Base-by-base conservation (phyloP, 2,797 vertebrate genomes). In the Cygnus olor region DNA sequence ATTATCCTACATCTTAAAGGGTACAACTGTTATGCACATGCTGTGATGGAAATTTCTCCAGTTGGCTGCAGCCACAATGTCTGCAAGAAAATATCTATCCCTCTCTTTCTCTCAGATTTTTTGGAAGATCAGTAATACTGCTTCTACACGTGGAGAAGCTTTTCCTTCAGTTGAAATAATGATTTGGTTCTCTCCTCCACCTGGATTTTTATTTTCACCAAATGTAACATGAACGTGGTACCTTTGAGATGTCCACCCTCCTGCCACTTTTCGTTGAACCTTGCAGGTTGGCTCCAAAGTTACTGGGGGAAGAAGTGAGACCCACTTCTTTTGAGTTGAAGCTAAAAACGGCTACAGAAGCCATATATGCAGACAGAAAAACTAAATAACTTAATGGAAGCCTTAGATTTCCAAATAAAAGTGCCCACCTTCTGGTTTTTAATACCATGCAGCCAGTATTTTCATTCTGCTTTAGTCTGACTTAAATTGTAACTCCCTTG, bases 381-480 rank as follows among this genome's bases (percentile, higher is more conserved):
- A 40, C 1, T 2, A 90, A 88, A 42, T 34, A 84, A 68, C 17
- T 80, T 68, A 42, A 60, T 57, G 57, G 51, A 87, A 85, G 54
- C 51, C 14, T 80, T 89, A 34, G 27, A 30, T 94, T 94, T 69
- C 69, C 79, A 80, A 93, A 65, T 18, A 71, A n/a, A 91, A 95
- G 30, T 58, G 49, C 44, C 72, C 54, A 95, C 91, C 88, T 94
- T 93, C 83, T 90, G 74, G 1, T 88, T 92, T 90, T 89, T 72
- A 92, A 79, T 69, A 80, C 65, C 34, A 73, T 4, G 28, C 19
- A n/a, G 64, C n/a, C 79, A 92, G 15, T n/a, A 54, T 86, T 94
- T 84, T 73, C 85, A 42, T 64, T 91, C 53, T 73, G 74, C 71
- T 87, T 91, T 90, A 82, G 80, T 91, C 88, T 94, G 78, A 64